Evolutionary conservation across 2,888 invertebrate species (phyloP), one percentile per base, ranked within the genome.

Genomic region (Calliphora vomitoria): DNA sequence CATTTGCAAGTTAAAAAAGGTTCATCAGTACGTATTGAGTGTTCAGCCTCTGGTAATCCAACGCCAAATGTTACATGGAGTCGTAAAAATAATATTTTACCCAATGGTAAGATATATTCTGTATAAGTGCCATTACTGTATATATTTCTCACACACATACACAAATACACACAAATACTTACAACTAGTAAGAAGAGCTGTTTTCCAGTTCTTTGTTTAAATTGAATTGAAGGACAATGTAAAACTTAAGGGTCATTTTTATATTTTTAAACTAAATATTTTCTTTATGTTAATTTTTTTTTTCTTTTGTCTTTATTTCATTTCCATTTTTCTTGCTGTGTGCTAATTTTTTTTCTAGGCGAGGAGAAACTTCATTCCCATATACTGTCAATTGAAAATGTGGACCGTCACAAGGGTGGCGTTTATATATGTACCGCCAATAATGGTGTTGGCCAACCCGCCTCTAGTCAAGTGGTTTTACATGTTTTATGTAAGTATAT

Each of bases 51-150:
- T 88, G 96, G 96, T 89, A 96, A 97, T 94, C 97, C 97, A 72
- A 96, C 96, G 87, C 97, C 97, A 74, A 95, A 96, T 92, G 96
- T 97, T 91, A 95, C 95, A 83, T 97, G 97, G 97, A 95, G 95
- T 95, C 93, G 94, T 90, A 94, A 94, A 90, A 94, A 94, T 91
- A 94, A 94, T 92, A 93, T 93, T 92, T 91, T 94, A 89, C 94
- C 94, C 92, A 93, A 92, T 90, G 94, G 94, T 94, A 92, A 93
- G 93, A 92, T 91, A 58, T 91, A 88, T 83, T 44, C 18, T 69
- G 71, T n/a, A 38, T 64, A 53, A 13, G 10, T 20, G 11, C 31
- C 41, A 20, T 20, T 13, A 13, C 20, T 20, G 20, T 72, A 15
- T 68, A 1, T n/a, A 15, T 47, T 58, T 58, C 8, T 31, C 71